These are phyloP conservation scores for Conus ventricosus DNA, from an alignment of 1,140 invertebrate species.

Conservation along the genomic window DNA sequence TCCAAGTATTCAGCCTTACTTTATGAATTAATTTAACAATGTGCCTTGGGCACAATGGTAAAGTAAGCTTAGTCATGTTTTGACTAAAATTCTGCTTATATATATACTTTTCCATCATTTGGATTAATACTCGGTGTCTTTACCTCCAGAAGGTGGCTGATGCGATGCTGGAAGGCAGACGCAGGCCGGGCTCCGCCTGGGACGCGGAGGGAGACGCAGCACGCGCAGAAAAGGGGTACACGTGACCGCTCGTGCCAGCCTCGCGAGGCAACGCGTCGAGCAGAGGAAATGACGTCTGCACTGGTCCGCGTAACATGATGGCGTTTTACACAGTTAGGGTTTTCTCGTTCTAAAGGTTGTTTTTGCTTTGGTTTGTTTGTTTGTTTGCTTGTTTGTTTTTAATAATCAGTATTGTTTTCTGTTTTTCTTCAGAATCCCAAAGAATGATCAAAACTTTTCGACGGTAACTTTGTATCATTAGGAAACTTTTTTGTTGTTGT, in stretches of 20 bases:
- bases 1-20: too few relatives aligned
- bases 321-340: not conserved
- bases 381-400: not conserved
- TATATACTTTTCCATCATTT: too few relatives aligned
- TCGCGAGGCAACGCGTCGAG: slow-evolving; percentile 14
- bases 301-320: slow-evolving; percentile 27
- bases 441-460: too few relatives aligned
- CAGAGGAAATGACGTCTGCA: not conserved
- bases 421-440: too few relatives aligned
- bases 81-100: too few relatives aligned
- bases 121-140: too few relatives aligned
- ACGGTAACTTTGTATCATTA: too few relatives aligned
- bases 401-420: too few relatives aligned
- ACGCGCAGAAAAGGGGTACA: slow-evolving; percentile 28
- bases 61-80: too few relatives aligned
- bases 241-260: slow-evolving; percentile 28
- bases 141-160: slow-evolving; percentile 26
- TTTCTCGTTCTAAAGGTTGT: not conserved
- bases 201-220: not conserved
- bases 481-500: too few relatives aligned
- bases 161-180: slow-evolving; percentile 24
- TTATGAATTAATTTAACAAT: too few relatives aligned
- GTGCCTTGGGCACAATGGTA: too few relatives aligned
- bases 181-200: not conserved
- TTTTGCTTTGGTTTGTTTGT: not conserved